Base-by-base conservation (phyloP, 2,797 vertebrate genomes). In the Amazona ochrocephala region DNA sequence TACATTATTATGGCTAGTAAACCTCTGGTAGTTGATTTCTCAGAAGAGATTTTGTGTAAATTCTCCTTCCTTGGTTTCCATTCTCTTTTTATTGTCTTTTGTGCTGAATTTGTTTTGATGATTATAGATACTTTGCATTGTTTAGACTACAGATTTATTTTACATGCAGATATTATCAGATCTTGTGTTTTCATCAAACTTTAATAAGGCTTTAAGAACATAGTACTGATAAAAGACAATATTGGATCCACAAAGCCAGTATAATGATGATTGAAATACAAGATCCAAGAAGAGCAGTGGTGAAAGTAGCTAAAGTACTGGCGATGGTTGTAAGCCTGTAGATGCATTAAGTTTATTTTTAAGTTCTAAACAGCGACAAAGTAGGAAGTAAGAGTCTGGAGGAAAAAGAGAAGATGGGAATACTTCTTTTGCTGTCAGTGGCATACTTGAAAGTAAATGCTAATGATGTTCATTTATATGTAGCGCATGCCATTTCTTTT, bases 141-240 rank as follows among this genome's bases (percentile, higher is more conserved):
- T 93, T 94, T 94, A 97, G 92, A 88, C 71, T 95, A 87, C 89
- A 92, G 93, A 92, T 87, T 96, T 92, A 95, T 96, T 97, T 94
- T 96, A 89, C 91, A 96, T 93, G 91, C 90, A 96, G 94, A 96
- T 96, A 86, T 93, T 94, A 94, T 92, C 88, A 11, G 42, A 94
- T 95, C 92, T 89, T 23, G 18, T 94, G 92, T 90, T 94, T 94
- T 96, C 92, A 95, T 97, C 96, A 95, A 94, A 94, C 79, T 96
- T 96, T 96, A 94, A 96, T 94, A 97, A 95, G 87, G 62, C 50
- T 89, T 94, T 95, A 94, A 1, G 1, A 95, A 92, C 56, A 21
- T 10, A 81, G 30, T 60, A 86, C n/a, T 66, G 82, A 87, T 94
- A 86, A 94, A 94, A 95, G 70, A 92, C 74, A 92, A 96, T 87